Conservation (phyloP, 2,888 invertebrate species). For the Caenorhabditis virilis region DNA sequence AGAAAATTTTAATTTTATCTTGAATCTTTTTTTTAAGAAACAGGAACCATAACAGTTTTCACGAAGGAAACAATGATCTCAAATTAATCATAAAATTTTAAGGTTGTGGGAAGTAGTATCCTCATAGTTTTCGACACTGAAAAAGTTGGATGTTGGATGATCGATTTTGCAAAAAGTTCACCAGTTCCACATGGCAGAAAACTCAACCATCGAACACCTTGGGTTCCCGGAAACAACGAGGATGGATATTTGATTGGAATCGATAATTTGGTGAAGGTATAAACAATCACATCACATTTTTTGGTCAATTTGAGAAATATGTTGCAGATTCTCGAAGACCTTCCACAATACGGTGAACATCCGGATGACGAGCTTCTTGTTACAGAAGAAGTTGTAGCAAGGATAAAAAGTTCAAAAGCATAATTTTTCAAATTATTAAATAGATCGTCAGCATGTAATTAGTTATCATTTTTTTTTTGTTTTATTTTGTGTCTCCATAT, state of each 20-base stretch:
- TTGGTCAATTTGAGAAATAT: not conserved
- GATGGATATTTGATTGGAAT: constrained; percentile 91
- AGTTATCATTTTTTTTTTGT: not conserved
- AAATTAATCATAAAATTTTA: constrained; percentile 51
- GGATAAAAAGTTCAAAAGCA: constrained; percentile 18
- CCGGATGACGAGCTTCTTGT: constrained; percentile 40
- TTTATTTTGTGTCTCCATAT: not conserved
- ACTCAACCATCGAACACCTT: constrained; percentile 81
- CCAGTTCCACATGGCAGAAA: constrained; percentile 73
- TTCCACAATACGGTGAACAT: constrained; percentile 39
- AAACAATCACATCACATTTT: not conserved
- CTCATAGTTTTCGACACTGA: constrained; percentile 89
- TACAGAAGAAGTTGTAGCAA: constrained; percentile 39
- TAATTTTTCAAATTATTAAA: not conserved
- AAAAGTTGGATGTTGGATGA: constrained; percentile 90
- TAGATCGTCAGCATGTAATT: not conserved
- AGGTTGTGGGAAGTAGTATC: constrained; percentile 88
- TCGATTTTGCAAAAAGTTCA: constrained; percentile 93
- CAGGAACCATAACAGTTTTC: not conserved
- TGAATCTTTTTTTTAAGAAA: no score
- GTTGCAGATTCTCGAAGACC: constrained; percentile 45
- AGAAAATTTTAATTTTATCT: no score
- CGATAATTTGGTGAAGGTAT: constrained; percentile 80
- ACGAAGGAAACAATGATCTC: not conserved
- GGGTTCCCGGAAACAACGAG: constrained; percentile 93